Conservation (phyloP, 1,140 invertebrate genomes). For the Pseudobourletiella spinata region DNA sequence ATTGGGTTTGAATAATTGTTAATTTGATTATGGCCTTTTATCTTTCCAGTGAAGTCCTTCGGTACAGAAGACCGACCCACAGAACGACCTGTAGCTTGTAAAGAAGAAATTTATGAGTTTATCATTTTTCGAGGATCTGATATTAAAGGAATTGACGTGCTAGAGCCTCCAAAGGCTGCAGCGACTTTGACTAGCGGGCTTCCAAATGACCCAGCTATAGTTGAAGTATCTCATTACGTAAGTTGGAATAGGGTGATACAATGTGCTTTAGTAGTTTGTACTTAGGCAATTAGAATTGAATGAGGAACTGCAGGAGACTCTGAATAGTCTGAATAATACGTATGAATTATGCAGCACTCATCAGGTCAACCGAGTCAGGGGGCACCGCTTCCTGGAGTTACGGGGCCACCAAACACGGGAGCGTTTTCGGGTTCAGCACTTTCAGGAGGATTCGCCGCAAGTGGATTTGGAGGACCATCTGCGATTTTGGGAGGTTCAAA, state of each 20-base stretch:
- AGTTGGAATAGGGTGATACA: slow-evolving; percentile 3
- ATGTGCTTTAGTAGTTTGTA: neutral
- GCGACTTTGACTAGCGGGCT: slow-evolving; percentile 42
- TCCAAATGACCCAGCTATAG: slow-evolving; percentile 89
- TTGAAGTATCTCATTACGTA: slow-evolving; percentile 52
- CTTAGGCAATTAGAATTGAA: no score
- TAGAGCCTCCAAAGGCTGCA: slow-evolving; percentile 43
- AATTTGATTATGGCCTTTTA: no score
- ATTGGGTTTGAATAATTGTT: no score
- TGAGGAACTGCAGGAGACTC: no score
- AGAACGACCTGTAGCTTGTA: slow-evolving; percentile 82
- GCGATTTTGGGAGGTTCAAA: neutral
- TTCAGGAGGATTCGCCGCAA: no score
- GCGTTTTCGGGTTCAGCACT: no score
- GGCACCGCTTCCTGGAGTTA: no score
- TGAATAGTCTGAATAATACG: no score
- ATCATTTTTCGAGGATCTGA: slow-evolving; percentile 96
- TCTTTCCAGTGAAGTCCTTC: slow-evolving; percentile 85
- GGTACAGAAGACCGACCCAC: slow-evolving; percentile 95
- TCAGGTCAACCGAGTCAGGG: no score
- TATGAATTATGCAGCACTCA: no score
- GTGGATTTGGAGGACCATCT: no score
- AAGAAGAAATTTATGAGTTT: slow-evolving; percentile 97
- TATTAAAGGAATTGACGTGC: slow-evolving; percentile 96
- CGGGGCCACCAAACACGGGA: no score